Percentiles rank a stretch among this genome's conserved stretches.
Evolutionary conservation across 2,797 vertebrate species (phyloP).

Genomic region (Limnodromus scolopaceus): DNA sequence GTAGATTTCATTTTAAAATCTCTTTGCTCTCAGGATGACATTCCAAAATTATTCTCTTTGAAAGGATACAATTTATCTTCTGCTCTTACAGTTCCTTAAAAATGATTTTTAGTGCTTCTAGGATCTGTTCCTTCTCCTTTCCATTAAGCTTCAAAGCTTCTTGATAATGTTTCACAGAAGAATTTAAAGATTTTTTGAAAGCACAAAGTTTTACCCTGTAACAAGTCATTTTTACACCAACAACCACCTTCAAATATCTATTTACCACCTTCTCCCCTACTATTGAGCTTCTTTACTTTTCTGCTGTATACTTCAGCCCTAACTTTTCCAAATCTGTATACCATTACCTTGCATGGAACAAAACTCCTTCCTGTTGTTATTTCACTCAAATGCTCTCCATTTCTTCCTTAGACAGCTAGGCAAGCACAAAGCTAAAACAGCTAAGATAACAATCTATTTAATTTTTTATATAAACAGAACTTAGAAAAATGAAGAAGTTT

Average conservation of each 20-base stretch:
- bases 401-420: neutral
- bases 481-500: neutral
- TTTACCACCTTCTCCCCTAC: neutral
- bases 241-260: neutral
- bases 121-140: neutral
- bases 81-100: neutral
- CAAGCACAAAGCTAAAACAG: neutral
- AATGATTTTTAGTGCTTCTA: neutral
- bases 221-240: neutral
- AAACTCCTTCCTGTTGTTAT: neutral
- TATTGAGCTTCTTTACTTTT: neutral
- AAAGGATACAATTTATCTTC: neutral
- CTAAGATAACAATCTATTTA: neutral
- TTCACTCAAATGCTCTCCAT: neutral
- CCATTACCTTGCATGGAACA: neutral
- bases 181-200: neutral
- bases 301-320: neutral
- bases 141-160: neutral
- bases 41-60: neutral
- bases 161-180: neutral
- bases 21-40: neutral
- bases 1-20: slow-evolving; percentile 3
- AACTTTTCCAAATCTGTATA: neutral
- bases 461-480: neutral
- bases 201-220: neutral